phyloP scores from a whole-genome alignment of 2,888 invertebrate species.

The Agrilus cyanescens region DNA sequence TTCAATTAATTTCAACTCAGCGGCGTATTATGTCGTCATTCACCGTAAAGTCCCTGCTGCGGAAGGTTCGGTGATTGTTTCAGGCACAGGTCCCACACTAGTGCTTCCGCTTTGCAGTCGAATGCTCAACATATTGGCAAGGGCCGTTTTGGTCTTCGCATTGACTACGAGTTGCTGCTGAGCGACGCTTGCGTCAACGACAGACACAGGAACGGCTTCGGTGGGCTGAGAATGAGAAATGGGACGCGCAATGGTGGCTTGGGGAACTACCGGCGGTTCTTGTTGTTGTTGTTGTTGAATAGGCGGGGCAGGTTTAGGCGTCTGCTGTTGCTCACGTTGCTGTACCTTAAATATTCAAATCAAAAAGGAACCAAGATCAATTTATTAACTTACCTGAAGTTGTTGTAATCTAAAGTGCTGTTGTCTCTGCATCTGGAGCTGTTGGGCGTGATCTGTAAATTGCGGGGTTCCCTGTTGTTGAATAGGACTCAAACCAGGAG shows the following conservation, averaged over 20 bases:
- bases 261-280: slow-evolving; percentile 9
- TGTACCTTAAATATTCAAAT: slow-evolving; percentile 21
- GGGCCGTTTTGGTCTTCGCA: slow-evolving; percentile 86
- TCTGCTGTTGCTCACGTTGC: slow-evolving; percentile 42
- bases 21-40: no score
- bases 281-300: slow-evolving; percentile 25
- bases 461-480: slow-evolving; percentile 27
- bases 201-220: slow-evolving; percentile 13
- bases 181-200: slow-evolving; percentile 16
- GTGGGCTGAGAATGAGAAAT: slow-evolving; percentile 12
- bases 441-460: slow-evolving; percentile 24
- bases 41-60: slow-evolving; percentile 55
- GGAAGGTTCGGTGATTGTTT: slow-evolving; percentile 39
- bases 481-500: slow-evolving; percentile 32
- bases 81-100: slow-evolving; percentile 28
- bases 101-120: slow-evolving; percentile 50
- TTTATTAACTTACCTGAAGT: slow-evolving; percentile 35
- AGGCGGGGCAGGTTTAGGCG: slow-evolving; percentile 23
- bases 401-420: slow-evolving; percentile 55
- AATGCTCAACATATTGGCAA: slow-evolving; percentile 88
- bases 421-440: slow-evolving; percentile 41
- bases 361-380: slow-evolving; percentile 11
- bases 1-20: background rate
- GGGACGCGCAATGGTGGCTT: slow-evolving; percentile 10
- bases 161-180: slow-evolving; percentile 57